Evolutionary conservation across 2,888 invertebrate genomes (phyloP).

Genomic region (Idaea straminata): DNA sequence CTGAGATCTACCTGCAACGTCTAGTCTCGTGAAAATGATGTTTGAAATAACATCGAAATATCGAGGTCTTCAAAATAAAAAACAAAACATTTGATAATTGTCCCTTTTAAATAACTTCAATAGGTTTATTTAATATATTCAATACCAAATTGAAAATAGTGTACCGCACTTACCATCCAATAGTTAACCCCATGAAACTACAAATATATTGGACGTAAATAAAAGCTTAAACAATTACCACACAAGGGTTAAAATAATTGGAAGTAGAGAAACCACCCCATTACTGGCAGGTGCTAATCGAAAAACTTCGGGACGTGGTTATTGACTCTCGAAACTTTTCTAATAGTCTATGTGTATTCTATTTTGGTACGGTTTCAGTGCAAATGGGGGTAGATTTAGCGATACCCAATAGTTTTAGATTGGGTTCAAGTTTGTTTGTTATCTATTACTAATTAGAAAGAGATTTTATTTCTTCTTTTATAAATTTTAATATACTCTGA

Average conservation of each 20-base stretch:
- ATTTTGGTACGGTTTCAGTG: not conserved
- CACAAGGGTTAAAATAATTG: constrained; percentile 35
- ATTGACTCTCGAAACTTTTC: constrained; percentile 50
- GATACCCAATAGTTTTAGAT: not conserved
- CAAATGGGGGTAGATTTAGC: not conserved
- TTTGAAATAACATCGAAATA: too few relatives aligned
- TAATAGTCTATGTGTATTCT: constrained; percentile 34
- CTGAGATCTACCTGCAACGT: too few relatives aligned
- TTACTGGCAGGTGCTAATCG: constrained; percentile 55
- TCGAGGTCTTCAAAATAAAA: too few relatives aligned
- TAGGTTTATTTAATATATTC: too few relatives aligned
- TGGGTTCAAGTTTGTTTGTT: not conserved
- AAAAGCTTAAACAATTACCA: constrained; percentile 37
- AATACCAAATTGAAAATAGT: too few relatives aligned
- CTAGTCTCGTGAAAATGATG: too few relatives aligned
- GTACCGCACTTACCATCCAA: too few relatives aligned
- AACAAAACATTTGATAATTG: too few relatives aligned
- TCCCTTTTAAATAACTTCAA: too few relatives aligned
- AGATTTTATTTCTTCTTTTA: not conserved
- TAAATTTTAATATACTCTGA: too few relatives aligned
- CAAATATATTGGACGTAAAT: not conserved
- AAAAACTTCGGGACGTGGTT: constrained; percentile 48
- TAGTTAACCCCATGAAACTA: not conserved
- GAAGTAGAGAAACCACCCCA: constrained; percentile 39
- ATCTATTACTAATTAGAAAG: not conserved